These are phyloP conservation scores for Tanypteryx hageni DNA, from an alignment of 2,888 invertebrate species.

Conservation along the genomic window DNA sequence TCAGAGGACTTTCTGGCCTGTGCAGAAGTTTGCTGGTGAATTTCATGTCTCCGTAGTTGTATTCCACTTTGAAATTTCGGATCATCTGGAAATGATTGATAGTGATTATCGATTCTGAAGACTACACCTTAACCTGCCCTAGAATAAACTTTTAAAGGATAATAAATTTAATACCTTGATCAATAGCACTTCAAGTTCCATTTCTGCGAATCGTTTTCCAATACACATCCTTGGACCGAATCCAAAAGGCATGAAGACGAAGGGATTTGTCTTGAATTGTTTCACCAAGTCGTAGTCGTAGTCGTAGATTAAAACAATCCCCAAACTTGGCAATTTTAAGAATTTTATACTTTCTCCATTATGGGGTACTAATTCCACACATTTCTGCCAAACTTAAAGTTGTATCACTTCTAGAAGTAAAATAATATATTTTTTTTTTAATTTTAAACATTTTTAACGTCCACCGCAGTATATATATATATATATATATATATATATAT, in stretches of 20 bases:
- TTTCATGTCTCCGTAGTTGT: constrained; percentile 81
- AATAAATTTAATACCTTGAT: constrained; percentile 71
- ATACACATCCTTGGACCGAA: constrained; percentile 83
- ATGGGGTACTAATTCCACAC: no score
- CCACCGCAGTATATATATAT: no score
- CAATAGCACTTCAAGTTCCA: constrained; percentile 80
- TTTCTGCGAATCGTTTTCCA: constrained; percentile 84
- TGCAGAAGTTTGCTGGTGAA: constrained; percentile 78
- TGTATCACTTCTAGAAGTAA: no score
- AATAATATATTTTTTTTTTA: no score
- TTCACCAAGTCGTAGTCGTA: constrained; percentile 52
- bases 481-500: no score
- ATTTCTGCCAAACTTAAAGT: no score
- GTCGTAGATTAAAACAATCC: no score
- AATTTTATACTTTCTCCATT: no score
- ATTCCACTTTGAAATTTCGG: constrained; percentile 83
- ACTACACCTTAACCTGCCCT: not conserved
- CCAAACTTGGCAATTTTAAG: no score
- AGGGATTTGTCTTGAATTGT: constrained; percentile 75
- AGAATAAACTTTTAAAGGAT: not conserved
- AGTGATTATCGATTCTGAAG: not conserved
- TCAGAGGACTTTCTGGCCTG: not conserved
- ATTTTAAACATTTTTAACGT: no score
- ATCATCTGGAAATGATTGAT: constrained; percentile 80
- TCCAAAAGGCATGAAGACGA: constrained; percentile 82